Base-by-base conservation (phyloP, 2,113 vertebrate species). In the Trogon surrucura region DNA sequence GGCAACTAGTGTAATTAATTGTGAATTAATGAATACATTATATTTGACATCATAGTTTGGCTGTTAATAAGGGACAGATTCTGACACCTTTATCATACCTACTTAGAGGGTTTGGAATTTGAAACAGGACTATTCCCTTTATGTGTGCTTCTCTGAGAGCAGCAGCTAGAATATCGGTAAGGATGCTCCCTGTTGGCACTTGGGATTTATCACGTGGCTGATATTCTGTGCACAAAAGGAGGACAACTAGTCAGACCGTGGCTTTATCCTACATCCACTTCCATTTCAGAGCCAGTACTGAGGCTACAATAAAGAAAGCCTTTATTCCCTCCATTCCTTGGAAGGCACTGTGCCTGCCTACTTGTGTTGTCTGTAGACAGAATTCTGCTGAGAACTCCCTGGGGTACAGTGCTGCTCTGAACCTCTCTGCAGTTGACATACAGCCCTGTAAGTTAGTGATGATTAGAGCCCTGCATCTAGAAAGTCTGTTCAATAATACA, bases 171-270 rank as follows among this genome's bases (percentile, higher is more conserved):
- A 32, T 71, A 16, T 56, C 29, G 2, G 12, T 45, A 45, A 77
- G 12, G 57, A 25, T 44, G 53, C 14, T 74, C n/a, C 5, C 44
- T 79, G 32, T 11, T 48, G 9, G 6, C 23, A 29, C 16, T 56
- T 56, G 51, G 38, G 48, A 26, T 85, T 87, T 87, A 25, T 71
- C n/a, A 25, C 7, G 6, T 23, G 29, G 16, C 16, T 0, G 0
- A 30, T 60, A 48, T 34, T 4, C 10, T 1, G 1, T 45, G 11
- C 44, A 74, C 16, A 66, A 50, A 78, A 78, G 30, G 32, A 74
- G 2, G 6, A 16, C 1, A 2, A 16, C n/a, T 86, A n/a, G 15
- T 27, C 70, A 61, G 16, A 14, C 12, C 50, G 19, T 1, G 3
- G 14, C 66, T 73, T 87, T 69, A 44, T 81, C 34, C 14, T 38